A percentile compares a stretch with the other conserved stretches of the same genome.
phyloP scores from a whole-genome alignment of 2,888 invertebrate genomes.

The Schizotus pectinicornis region DNA sequence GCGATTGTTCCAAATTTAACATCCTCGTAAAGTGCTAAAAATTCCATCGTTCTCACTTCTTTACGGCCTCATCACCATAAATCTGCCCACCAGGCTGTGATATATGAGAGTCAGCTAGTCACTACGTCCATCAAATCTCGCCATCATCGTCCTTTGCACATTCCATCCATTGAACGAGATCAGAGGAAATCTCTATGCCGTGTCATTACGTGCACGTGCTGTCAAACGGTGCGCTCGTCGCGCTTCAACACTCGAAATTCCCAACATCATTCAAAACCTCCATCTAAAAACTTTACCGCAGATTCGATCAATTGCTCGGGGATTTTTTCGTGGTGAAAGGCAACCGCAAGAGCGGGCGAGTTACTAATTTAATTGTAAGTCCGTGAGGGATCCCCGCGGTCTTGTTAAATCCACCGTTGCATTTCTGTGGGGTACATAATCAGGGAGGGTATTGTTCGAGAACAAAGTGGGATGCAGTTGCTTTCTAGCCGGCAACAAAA shows the following conservation, averaged over 20 bases:
- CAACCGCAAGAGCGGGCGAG: background rate
- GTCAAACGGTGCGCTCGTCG: conserved; percentile 16
- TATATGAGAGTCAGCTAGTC: no score
- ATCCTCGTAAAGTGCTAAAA: no score
- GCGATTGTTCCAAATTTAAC: no score
- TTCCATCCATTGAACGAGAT: conserved; percentile 5
- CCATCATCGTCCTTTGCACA: background rate
- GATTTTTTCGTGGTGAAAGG: background rate
- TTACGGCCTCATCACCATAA: no score
- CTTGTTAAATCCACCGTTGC: background rate
- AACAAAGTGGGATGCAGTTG: background rate
- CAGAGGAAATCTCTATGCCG: conserved; percentile 5
- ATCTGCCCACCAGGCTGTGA: no score
- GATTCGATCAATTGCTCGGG: background rate
- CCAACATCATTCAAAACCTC: conserved; percentile 2
- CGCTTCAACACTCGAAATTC: conserved; percentile 8
- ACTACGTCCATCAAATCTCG: no score
- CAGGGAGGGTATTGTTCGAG: conserved; percentile 15
- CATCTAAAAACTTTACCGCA: conserved; percentile 2
- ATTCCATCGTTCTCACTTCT: no score
- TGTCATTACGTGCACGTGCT: conserved; percentile 25
- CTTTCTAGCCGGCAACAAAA: background rate
- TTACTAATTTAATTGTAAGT: conserved; percentile 9
- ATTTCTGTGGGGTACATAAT: conserved; percentile 4
- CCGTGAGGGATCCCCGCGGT: background rate